Evolutionary conservation across 2,113 vertebrate genomes (phyloP), one percentile per base, ranked within the genome.

Genomic region (Phrynocephalus versicolor): DNA sequence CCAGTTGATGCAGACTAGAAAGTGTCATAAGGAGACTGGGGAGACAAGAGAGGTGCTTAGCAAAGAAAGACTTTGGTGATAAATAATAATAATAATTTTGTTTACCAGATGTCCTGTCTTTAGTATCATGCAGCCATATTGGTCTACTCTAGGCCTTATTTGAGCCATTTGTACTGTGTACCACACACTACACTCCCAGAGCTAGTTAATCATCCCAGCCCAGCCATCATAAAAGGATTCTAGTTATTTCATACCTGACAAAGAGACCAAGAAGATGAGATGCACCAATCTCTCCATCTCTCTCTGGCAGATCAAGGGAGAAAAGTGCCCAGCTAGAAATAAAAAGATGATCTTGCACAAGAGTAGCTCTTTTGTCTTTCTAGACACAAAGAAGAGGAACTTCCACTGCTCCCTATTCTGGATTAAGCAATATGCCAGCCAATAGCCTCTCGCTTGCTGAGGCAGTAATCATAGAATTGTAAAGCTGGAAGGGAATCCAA

Each of bases 381-480:
- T 39, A 51, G 85, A 35, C 73, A 84, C 79, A 65, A 90, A 81
- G 57, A 33, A 74, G 86, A 89, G 88, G 73, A 85, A 3, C 88
- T 88, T 72, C 60, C 88, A 86, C 81, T 3, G 15, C 35, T 86
- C 62, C 35, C 62, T 86, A 84, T 87, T 72, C 51, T 57, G 3
- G 79, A 35, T 96, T 97, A 92, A 94, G 95, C 91, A 96, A 96
- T 3, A 58, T 72, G 10, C 27, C 79, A 87, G 30, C 84, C 14
- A 87, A 0, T 25, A 74, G 69, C 73, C 55, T 77, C 25, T 82
- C 0, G 2, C 79, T 86, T 65, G 84, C 86, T 89, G 64, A 81
- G 92, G 92, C 81, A 5, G 37, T 80, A 82, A 77, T 72, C 92
- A 93, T 92, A 51, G 45, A 51, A 51, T 51, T 51, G 45, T 51